Conservation (phyloP, 1,140 invertebrate genomes). For the Frieseomelitta varia region DNA sequence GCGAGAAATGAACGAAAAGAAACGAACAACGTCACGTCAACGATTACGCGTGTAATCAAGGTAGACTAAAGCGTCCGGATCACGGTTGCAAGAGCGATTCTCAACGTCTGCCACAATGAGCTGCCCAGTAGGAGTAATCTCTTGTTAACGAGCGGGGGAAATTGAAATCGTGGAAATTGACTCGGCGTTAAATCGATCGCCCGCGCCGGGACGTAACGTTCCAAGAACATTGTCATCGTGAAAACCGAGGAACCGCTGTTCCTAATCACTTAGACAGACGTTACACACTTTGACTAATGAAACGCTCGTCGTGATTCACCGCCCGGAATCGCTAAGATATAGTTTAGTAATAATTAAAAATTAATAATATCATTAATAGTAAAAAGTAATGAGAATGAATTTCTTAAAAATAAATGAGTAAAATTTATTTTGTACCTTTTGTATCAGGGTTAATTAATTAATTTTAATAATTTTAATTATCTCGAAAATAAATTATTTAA, state of each 20-base stretch:
- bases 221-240: neutral
- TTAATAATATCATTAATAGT: no score
- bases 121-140: neutral
- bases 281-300: neutral
- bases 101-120: neutral
- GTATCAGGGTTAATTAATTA: no score
- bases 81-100: neutral
- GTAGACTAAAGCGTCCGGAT: no score
- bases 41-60: no score
- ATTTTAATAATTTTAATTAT: no score
- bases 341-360: no score
- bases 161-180: constrained; percentile 19
- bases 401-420: no score
- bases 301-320: neutral
- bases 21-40: neutral
- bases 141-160: neutral
- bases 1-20: neutral
- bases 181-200: neutral
- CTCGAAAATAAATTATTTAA: no score
- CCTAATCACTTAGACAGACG: neutral
- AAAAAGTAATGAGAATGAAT: no score
- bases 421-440: no score
- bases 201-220: neutral
- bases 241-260: neutral
- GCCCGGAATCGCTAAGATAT: no score